Percentiles rank a stretch among this genome's conserved stretches.
Conservation (phyloP, 2,113 vertebrate genomes). For the Benthochromis sp. region DNA sequence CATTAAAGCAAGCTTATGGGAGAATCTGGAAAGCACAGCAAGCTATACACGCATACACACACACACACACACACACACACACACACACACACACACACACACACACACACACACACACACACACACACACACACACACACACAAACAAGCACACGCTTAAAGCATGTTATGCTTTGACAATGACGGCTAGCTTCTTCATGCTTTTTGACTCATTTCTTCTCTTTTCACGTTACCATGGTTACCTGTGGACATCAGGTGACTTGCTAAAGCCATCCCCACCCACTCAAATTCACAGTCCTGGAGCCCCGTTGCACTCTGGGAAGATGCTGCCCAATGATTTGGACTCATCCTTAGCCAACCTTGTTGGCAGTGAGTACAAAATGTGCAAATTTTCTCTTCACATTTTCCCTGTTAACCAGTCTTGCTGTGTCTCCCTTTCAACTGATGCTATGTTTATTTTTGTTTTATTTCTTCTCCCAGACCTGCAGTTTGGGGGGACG, state of each 20-base stretch:
- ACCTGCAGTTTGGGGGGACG: slow-evolving; percentile 83
- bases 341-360: slow-evolving; percentile 82
- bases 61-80: too few relatives aligned
- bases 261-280: slow-evolving; percentile 77
- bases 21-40: too few relatives aligned
- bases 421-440: neutral
- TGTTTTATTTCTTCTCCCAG: slow-evolving; percentile 53
- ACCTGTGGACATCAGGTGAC: slow-evolving; percentile 68
- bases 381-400: neutral
- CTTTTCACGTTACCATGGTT: slow-evolving; percentile 27
- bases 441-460: neutral
- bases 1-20: too few relatives aligned
- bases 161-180: neutral
- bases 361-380: slow-evolving; percentile 80
- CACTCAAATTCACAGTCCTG: slow-evolving; percentile 70
- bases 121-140: neutral
- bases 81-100: too few relatives aligned
- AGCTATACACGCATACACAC: too few relatives aligned
- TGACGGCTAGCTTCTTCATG: neutral
- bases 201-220: slow-evolving; percentile 5
- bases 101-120: neutral
- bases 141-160: neutral
- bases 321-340: slow-evolving; percentile 79
- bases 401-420: neutral
- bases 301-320: slow-evolving; percentile 64